Evolutionary conservation across 2,888 invertebrate genomes (phyloP).

Genomic region (Hymenopus coronatus): DNA sequence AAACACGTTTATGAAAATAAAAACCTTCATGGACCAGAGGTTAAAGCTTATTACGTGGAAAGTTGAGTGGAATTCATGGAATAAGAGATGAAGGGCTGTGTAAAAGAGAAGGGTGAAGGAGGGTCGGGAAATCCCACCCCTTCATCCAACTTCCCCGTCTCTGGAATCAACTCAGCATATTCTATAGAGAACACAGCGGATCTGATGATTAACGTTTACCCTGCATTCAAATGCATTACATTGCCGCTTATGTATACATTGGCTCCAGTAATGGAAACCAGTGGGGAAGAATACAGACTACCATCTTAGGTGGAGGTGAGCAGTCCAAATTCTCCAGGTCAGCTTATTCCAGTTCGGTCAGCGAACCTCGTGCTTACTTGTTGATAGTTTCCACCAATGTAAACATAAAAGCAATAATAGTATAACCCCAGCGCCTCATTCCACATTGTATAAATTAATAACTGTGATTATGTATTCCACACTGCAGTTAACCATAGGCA

Average conservation of each 20-base stretch:
- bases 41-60: background rate
- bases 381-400: background rate
- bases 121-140: background rate
- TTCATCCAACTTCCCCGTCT: background rate
- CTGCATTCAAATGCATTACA: background rate
- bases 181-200: background rate
- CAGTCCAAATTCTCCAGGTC: background rate
- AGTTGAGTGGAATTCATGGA: background rate
- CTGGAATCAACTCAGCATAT: background rate
- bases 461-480: too few relatives aligned
- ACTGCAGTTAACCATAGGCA: background rate
- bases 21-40: background rate
- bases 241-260: background rate
- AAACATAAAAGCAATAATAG: background rate
- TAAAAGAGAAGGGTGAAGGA: background rate
- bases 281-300: background rate
- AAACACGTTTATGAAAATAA: background rate
- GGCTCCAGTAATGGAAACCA: background rate
- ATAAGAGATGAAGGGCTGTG: background rate
- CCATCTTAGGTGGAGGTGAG: background rate
- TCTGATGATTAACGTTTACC: background rate
- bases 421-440: background rate
- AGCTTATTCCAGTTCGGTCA: background rate
- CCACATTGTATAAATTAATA: background rate
- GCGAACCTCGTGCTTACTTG: background rate